These are phyloP conservation scores for Exephanes ischioxanthus DNA, from an alignment of 2,888 invertebrate genomes.

Conservation along the genomic window DNA sequence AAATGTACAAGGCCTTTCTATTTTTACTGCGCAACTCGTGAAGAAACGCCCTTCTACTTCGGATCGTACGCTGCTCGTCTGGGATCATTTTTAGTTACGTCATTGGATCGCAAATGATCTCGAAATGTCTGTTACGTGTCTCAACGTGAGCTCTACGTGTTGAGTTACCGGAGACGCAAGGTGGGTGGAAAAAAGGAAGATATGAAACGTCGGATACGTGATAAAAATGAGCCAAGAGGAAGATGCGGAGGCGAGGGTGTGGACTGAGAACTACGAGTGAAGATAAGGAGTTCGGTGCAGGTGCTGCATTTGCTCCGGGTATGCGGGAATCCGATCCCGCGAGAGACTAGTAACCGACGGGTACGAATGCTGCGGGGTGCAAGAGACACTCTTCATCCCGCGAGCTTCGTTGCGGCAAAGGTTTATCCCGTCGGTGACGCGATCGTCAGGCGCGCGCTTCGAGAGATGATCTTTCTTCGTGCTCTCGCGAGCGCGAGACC, in stretches of 20 bases:
- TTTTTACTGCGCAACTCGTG: background rate
- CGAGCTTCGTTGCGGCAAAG: slow-evolving; percentile 46
- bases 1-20: background rate
- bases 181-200: slow-evolving; percentile 18
- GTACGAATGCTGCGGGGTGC: slow-evolving; percentile 5
- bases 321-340: slow-evolving; percentile 56
- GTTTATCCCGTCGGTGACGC: slow-evolving; percentile 63
- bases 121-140: slow-evolving; percentile 55
- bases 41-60: background rate
- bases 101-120: slow-evolving; percentile 19
- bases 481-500: slow-evolving; percentile 43
- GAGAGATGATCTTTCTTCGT: slow-evolving; percentile 33
- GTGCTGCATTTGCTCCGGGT: slow-evolving; percentile 54
- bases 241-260: slow-evolving; percentile 38
- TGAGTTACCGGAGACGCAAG: slow-evolving; percentile 43
- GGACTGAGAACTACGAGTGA: slow-evolving; percentile 40
- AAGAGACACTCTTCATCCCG: slow-evolving; percentile 38
- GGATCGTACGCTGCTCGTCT: background rate
- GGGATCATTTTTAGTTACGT: background rate
- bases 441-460: slow-evolving; percentile 41
- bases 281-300: slow-evolving; percentile 59
- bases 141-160: slow-evolving; percentile 20
- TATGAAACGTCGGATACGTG: slow-evolving; percentile 56
- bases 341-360: slow-evolving; percentile 40
- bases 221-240: slow-evolving; percentile 58